These are phyloP conservation scores for Cetonia aurata DNA, from an alignment of 2,888 invertebrate genomes.

Conservation along the genomic window DNA sequence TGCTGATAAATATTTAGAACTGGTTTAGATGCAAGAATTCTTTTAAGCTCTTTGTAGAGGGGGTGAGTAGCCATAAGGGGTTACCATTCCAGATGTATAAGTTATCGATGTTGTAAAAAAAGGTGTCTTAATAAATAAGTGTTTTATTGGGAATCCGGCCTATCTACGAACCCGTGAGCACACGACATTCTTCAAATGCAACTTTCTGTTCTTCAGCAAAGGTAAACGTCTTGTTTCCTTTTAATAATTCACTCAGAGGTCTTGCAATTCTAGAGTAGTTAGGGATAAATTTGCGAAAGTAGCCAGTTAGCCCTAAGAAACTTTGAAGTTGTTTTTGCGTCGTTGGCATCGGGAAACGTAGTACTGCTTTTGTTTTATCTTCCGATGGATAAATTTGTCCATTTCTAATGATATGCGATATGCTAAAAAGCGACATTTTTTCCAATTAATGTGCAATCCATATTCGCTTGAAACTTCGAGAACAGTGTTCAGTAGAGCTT, in stretches of 20 bases:
- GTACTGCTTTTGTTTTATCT: slow-evolving; percentile 13
- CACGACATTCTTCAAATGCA: slow-evolving; percentile 17
- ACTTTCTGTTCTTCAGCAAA: slow-evolving; percentile 9
- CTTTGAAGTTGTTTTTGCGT: slow-evolving; percentile 10
- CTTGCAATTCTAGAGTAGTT: slow-evolving; percentile 14
- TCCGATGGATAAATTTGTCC: slow-evolving; percentile 15
- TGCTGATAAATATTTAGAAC: slow-evolving; percentile 6
- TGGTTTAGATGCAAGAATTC: neutral
- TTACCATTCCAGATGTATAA: too few species aligned
- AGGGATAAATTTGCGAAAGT: slow-evolving; percentile 13
- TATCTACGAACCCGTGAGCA: too few species aligned
- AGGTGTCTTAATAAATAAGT: too few species aligned
- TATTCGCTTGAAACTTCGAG: slow-evolving; percentile 11
- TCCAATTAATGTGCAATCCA: slow-evolving; percentile 15
- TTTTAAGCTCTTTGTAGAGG: too few species aligned
- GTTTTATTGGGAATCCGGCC: too few species aligned
- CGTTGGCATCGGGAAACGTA: slow-evolving; percentile 10
- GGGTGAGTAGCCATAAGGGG: too few species aligned
- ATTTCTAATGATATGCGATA: slow-evolving; percentile 4
- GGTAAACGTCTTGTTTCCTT: neutral
- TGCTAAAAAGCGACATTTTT: neutral
- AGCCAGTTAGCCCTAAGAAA: slow-evolving; percentile 9
- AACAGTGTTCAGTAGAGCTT: slow-evolving; percentile 5
- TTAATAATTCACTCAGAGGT: slow-evolving; percentile 9
- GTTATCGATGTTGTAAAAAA: too few species aligned